Percentiles rank a stretch among this genome's conserved stretches.
These are phyloP conservation scores for Paramuricea clavata DNA, from an alignment of 92 coral and sea anemone genomes.

Conservation along the genomic window DNA sequence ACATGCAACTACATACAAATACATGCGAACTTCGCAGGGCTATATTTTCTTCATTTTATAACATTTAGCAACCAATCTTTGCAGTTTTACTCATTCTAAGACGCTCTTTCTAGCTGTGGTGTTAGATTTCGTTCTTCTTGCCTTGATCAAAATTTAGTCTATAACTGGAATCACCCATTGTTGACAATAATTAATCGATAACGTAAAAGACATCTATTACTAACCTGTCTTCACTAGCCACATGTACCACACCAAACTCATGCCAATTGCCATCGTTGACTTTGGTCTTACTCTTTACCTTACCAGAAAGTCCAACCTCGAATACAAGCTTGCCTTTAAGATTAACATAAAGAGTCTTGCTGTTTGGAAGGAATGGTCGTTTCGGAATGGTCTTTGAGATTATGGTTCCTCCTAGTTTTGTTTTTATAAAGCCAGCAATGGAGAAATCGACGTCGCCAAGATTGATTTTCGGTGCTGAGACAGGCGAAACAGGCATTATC, in stretches of 20 bases:
- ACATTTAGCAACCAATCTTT: too few relatives aligned
- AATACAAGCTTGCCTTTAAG: constrained; percentile 5
- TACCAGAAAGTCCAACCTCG: constrained; percentile 29
- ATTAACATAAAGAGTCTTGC: constrained; percentile 31
- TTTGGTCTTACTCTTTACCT: constrained; percentile 18
- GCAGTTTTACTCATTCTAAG: too few relatives aligned
- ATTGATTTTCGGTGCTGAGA: constrained; percentile 2
- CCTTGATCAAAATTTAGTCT: too few relatives aligned
- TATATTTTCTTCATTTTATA: too few relatives aligned
- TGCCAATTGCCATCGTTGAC: constrained; percentile 48
- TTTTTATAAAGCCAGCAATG: constrained; percentile 37
- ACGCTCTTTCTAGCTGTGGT: too few relatives aligned
- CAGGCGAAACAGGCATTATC: constrained; percentile 3
- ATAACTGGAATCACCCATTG: too few relatives aligned
- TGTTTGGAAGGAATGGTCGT: constrained; percentile 26
- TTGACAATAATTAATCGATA: too few relatives aligned
- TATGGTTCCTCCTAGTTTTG: constrained; percentile 33
- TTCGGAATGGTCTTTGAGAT: constrained; percentile 36
- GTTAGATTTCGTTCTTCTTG: too few relatives aligned
- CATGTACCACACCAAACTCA: constrained; percentile 42
- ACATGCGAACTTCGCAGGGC: too few relatives aligned
- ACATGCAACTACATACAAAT: too few relatives aligned
- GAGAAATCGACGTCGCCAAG: constrained; percentile 50
- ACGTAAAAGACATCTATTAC: background rate
- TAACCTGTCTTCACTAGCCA: constrained; percentile 40